These are phyloP conservation scores for Hermetia illucens DNA, from an alignment of 1,140 invertebrate genomes.

Conservation along the genomic window DNA sequence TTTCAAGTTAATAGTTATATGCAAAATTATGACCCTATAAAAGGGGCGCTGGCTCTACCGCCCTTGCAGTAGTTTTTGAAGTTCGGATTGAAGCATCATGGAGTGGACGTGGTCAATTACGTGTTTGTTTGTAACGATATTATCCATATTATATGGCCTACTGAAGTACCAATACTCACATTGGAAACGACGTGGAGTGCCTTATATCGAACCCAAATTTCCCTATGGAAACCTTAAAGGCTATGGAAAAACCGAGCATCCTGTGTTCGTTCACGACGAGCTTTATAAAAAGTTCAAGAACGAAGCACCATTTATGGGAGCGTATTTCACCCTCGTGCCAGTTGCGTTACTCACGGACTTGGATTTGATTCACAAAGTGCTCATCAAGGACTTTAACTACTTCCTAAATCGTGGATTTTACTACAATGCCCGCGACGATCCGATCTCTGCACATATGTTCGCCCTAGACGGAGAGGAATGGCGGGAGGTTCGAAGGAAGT, in stretches of 20 bases:
- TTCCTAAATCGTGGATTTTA: too few relatives aligned
- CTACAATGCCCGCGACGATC: too few relatives aligned
- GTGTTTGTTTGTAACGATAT: too few relatives aligned
- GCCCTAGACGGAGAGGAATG: too few relatives aligned
- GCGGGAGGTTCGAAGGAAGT: too few relatives aligned
- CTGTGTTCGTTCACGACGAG: neutral
- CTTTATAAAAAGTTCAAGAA: conserved; percentile 21
- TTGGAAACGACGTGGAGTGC: conserved; percentile 1
- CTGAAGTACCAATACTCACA: neutral
- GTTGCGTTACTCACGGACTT: conserved; percentile 33
- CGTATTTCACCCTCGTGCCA: conserved; percentile 35
- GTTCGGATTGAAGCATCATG: too few relatives aligned
- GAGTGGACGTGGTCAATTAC: too few relatives aligned
- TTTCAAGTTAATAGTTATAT: too few relatives aligned
- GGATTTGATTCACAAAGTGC: conserved; percentile 37
- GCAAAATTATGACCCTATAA: too few relatives aligned
- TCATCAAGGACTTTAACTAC: conserved; percentile 36
- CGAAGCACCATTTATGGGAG: conserved; percentile 23
- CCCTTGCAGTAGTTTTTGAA: too few relatives aligned
- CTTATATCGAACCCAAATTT: conserved; percentile 1
- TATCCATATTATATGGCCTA: neutral
- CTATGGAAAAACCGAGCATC: neutral
- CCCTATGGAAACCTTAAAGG: conserved; percentile 1
- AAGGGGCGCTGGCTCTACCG: too few relatives aligned
- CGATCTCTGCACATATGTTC: too few relatives aligned